Base-by-base conservation (phyloP, 2,113 vertebrate species). In the Chionomys nivalis region DNA sequence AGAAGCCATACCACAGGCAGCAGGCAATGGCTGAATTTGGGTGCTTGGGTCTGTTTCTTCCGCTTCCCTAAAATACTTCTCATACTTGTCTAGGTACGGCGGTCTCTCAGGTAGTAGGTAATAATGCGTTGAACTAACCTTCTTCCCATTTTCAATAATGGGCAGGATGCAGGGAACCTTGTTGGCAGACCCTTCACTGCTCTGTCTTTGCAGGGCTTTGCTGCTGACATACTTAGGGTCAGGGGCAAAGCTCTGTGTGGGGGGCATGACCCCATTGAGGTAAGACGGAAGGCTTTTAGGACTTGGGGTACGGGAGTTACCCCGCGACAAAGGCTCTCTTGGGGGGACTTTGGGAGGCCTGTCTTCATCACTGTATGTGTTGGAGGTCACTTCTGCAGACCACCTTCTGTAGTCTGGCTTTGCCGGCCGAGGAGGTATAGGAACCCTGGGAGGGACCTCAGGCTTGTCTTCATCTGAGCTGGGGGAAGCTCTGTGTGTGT, bases 241-340 rank as follows among this genome's bases (percentile, higher is more conserved):
- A 0, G 99, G 99, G 87, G 99, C 99, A 97, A 99, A 99, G 97
- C 99, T 99, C 98, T 99, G 99, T 0, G 99, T 99, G 0, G 99
- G 99, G 49, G 99, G 99, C 99, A 99, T 99, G 93, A 99, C 98
- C 94, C 99, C 99, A 0, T 99, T 99, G 98, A 99, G 97, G 98
- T 99, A 99, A 31, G 98, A 99, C 0, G 99, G 99, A 3, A 99
- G 98, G 98, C 99, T 99, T 97, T 99, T 99, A 68, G 99, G 99
- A 68, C 99, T 99, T 0, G 99, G 99, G 0, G 99, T 99, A 39
- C 99, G 99, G 52, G 99, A 99, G 94, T 98, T 98, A 76, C 99
- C 98, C 75, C 97, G 85, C 5, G 99, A 99, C 90, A 99, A 17
- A 78, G 99, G 99, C 31, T 99, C 99, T 77, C 99, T 98, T 0